These are phyloP conservation scores for Mythimna ferrago DNA, from an alignment of 2,888 invertebrate species.

Conservation along the genomic window DNA sequence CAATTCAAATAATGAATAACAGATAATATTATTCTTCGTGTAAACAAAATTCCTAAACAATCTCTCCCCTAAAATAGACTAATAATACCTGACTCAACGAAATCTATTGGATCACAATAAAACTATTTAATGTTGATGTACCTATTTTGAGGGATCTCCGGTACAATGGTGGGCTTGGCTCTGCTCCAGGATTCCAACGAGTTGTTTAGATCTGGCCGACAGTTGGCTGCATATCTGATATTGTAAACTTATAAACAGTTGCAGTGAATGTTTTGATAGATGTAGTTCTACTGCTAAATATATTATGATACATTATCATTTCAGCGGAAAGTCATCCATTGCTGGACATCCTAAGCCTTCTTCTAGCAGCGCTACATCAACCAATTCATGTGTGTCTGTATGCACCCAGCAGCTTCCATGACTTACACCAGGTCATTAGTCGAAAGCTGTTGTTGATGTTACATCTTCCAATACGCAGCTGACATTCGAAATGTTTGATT, in stretches of 20 bases:
- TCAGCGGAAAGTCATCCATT: neutral
- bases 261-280: constrained; percentile 49
- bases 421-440: too few species aligned
- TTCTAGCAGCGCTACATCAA: too few species aligned
- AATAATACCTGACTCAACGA: constrained; percentile 58
- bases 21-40: neutral
- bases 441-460: too few species aligned
- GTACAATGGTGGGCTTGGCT: constrained; percentile 72
- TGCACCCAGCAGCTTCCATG: too few species aligned
- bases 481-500: neutral
- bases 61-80: constrained; percentile 37
- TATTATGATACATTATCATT: constrained; percentile 3
- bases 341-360: neutral
- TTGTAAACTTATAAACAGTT: constrained; percentile 63
- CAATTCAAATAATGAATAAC: neutral
- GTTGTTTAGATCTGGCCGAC: constrained; percentile 69
- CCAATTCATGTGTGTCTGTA: too few species aligned
- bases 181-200: constrained; percentile 72
- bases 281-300: constrained; percentile 15
- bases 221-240: constrained; percentile 62
- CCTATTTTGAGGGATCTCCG: constrained; percentile 76
- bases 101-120: constrained; percentile 71
- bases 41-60: constrained; percentile 21
- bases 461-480: too few species aligned
- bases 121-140: constrained; percentile 68